Evolutionary conservation across 2,888 invertebrate species (phyloP).

Genomic region (Pedicia rivosa): DNA sequence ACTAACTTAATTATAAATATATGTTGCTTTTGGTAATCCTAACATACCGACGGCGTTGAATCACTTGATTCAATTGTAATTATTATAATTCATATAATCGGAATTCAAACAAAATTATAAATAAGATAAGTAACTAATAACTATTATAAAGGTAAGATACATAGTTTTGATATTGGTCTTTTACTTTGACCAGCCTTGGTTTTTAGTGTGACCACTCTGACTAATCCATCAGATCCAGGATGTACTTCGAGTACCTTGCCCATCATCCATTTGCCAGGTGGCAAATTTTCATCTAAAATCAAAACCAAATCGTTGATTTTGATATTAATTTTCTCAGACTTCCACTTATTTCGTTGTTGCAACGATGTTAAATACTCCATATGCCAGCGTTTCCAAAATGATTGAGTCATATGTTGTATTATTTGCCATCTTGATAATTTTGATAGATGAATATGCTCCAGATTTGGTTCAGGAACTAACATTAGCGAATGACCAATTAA

Average conservation of each 20-base stretch:
- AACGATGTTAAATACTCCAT: constrained; percentile 14
- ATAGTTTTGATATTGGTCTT: background rate
- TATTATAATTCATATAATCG: no score
- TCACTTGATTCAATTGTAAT: no score
- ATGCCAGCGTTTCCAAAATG: constrained; percentile 15
- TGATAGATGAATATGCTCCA: constrained; percentile 8
- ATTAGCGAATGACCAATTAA: constrained; percentile 1
- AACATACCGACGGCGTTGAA: no score
- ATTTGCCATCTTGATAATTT: constrained; percentile 15
- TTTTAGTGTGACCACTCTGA: constrained; percentile 11
- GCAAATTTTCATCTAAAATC: constrained; percentile 13
- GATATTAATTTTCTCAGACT: constrained; percentile 3
- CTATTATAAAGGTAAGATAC: background rate
- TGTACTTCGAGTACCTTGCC: constrained; percentile 14
- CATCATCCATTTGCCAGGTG: constrained; percentile 15
- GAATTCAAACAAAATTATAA: no score
- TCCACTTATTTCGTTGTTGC: constrained; percentile 15
- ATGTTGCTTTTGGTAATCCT: no score
- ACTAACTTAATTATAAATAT: no score
- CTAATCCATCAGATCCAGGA: constrained; percentile 16
- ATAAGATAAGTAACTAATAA: no score
- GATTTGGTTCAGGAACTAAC: constrained; percentile 13
- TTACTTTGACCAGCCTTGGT: background rate
- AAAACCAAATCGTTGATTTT: constrained; percentile 14
- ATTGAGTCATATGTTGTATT: constrained; percentile 13